Percentiles rank a stretch among this genome's conserved stretches.
These are phyloP conservation scores for Epiperipatus broadwayi DNA, from an alignment of 2,888 invertebrate genomes.

Conservation along the genomic window DNA sequence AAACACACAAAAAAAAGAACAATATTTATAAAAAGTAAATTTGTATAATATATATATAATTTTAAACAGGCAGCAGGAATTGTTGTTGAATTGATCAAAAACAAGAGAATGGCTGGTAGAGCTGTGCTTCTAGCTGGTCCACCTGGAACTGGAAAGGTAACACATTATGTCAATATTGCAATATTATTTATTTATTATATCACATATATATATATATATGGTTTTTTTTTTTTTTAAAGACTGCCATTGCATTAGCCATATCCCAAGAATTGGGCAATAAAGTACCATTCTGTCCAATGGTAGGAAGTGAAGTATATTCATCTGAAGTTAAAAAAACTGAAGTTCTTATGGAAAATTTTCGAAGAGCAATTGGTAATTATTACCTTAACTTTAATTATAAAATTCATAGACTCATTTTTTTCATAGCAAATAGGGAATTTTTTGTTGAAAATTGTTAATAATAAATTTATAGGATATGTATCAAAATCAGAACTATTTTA, in stretches of 20 bases:
- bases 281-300: conserved; percentile 43
- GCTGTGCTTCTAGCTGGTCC: conserved; percentile 86
- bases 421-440: background rate
- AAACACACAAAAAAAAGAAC: too few relatives aligned
- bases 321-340: conserved; percentile 98
- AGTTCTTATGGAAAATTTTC: conserved; percentile 96
- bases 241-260: conserved; percentile 91
- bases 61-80: conserved; percentile 69
- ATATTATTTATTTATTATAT: background rate
- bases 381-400: conserved; percentile 9
- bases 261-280: conserved; percentile 94
- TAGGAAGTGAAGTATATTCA: conserved; percentile 64
- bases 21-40: too few relatives aligned
- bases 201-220: background rate
- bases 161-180: conserved; percentile 1
- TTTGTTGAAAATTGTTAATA: background rate
- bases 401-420: background rate
- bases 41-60: conserved; percentile 11
- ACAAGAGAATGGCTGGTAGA: conserved; percentile 93
- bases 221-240: conserved; percentile 30
- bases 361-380: conserved; percentile 75
- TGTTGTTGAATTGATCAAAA: conserved; percentile 83
- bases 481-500: too few relatives aligned
- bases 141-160: conserved; percentile 71
- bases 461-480: too few relatives aligned